Conservation (phyloP, 2,797 vertebrate species). For the Takifugu rubripes region DNA sequence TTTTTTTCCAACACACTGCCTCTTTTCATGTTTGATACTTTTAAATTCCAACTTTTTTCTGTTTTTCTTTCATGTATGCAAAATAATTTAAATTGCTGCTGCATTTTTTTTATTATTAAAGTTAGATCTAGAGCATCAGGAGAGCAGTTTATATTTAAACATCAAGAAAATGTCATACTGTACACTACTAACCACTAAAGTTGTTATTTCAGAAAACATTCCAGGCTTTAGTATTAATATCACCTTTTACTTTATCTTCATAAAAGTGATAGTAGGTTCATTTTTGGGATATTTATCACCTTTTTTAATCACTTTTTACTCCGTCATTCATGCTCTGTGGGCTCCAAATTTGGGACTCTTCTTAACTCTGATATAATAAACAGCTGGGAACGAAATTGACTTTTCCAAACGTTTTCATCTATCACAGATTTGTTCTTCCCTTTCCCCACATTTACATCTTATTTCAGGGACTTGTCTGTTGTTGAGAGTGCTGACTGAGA, state of each 20-base stretch:
- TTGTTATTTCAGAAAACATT: constrained; percentile 21
- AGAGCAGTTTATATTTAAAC: constrained; percentile 5
- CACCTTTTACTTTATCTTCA: constrained; percentile 1
- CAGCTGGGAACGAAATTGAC: constrained; percentile 17
- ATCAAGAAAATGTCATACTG: constrained; percentile 26
- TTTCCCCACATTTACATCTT: neutral
- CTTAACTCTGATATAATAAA: constrained; percentile 37
- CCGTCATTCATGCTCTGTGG: neutral
- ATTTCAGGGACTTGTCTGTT: constrained; percentile 35
- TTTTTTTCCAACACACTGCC: constrained; percentile 42
- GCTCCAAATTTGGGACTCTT: constrained; percentile 13
- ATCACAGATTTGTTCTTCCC: neutral
- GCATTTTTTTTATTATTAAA: constrained; percentile 6
- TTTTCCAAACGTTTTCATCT: constrained; percentile 62
- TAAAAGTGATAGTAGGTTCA: constrained; percentile 15
- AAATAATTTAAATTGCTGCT: constrained; percentile 13
- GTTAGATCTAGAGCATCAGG: constrained; percentile 15
- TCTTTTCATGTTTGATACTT: constrained; percentile 33
- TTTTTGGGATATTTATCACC: constrained; percentile 9
- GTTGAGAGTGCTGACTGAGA: constrained; percentile 61
- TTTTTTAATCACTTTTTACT: neutral
- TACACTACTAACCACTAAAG: constrained; percentile 44
- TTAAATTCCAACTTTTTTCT: constrained; percentile 12
- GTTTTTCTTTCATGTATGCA: neutral
- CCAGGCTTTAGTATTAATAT: constrained; percentile 2